Percentiles rank a stretch among this genome's conserved stretches.
phyloP scores from a whole-genome alignment of 2,797 vertebrate genomes.

The Alosa sapidissima region DNA sequence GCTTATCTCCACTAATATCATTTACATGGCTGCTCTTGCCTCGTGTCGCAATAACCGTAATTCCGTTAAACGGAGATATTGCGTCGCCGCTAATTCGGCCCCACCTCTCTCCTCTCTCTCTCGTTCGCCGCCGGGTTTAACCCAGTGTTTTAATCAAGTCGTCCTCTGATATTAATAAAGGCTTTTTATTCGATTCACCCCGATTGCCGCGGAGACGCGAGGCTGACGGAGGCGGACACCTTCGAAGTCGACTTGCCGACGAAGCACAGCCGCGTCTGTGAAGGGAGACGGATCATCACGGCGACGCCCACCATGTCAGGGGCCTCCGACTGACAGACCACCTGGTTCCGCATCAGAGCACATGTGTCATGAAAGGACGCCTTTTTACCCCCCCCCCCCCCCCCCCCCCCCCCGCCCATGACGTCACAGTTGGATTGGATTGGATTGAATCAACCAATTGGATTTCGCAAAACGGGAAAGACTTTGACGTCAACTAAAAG shows the following conservation, averaged over 20 bases:
- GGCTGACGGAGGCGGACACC: slow-evolving; percentile 40
- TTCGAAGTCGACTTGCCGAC: slow-evolving; percentile 30
- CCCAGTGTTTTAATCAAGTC: slow-evolving; percentile 45
- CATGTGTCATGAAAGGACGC: neutral
- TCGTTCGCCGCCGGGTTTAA: slow-evolving; percentile 32
- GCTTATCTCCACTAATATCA: slow-evolving; percentile 57
- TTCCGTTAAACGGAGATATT: slow-evolving; percentile 48
- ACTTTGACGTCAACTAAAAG: neutral
- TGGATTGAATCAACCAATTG: too few species aligned
- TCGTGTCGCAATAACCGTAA: slow-evolving; percentile 44
- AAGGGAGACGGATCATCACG: neutral
- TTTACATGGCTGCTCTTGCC: slow-evolving; percentile 58
- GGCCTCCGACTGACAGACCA: neutral
- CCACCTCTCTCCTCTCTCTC: neutral
- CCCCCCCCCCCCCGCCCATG: neutral
- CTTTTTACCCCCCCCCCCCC: neutral
- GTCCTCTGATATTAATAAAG: slow-evolving; percentile 41
- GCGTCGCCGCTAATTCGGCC: slow-evolving; percentile 30
- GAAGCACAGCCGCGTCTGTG: neutral
- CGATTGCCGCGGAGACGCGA: neutral
- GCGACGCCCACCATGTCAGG: neutral
- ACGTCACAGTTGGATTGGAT: neutral
- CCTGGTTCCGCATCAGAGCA: neutral
- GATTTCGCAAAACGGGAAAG: neutral
- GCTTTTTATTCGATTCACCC: neutral